Evolutionary conservation across 2,797 vertebrate genomes (phyloP).

Genomic region (Falco concolor): DNA sequence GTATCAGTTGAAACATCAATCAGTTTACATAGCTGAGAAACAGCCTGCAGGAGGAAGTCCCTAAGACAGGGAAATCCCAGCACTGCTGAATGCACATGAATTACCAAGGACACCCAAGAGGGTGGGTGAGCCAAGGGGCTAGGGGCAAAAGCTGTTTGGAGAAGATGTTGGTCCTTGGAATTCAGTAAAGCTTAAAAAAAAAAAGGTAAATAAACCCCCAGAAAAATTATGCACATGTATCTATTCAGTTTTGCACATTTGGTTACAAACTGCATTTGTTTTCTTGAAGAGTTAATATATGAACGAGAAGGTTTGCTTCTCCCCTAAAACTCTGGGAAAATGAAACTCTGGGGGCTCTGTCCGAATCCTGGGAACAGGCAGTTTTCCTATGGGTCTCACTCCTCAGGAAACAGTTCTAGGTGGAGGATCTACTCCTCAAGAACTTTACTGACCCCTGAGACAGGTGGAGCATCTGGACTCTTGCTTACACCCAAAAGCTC

Average conservation of each 20-base stretch:
- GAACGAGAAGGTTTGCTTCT: background rate
- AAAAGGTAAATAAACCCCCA: background rate
- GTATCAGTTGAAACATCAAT: background rate
- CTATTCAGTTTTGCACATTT: background rate
- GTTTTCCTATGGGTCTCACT: background rate
- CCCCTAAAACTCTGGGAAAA: background rate
- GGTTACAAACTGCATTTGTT: background rate
- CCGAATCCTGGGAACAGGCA: background rate
- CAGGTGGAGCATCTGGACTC: background rate
- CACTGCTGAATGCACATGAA: background rate
- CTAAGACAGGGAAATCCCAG: background rate
- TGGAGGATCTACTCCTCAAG: background rate
- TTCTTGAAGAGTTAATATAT: background rate
- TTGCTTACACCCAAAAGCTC: background rate
- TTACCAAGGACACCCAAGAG: background rate
- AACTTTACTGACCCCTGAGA: background rate
- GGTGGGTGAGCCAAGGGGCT: background rate
- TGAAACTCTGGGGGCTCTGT: background rate
- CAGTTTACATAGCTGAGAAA: background rate
- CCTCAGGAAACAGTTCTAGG: background rate
- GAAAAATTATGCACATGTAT: background rate
- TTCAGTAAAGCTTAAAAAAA: background rate
- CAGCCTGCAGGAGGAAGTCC: constrained; percentile 1
- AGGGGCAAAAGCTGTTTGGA: background rate
- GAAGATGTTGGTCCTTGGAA: background rate